Evolutionary conservation across 2,888 invertebrate genomes (phyloP).

Genomic region (Eudasyphora cyanicolor): DNA sequence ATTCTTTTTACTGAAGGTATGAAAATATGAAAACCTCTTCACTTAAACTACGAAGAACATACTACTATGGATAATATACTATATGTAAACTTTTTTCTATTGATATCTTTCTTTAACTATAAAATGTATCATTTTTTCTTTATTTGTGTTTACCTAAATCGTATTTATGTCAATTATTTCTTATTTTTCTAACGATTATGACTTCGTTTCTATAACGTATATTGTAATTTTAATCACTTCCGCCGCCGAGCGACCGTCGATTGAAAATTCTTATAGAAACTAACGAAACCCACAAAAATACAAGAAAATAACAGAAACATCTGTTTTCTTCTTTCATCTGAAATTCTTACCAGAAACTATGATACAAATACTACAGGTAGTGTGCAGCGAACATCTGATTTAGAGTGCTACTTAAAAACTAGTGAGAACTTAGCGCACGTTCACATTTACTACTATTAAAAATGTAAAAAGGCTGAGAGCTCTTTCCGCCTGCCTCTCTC

Average conservation of each 20-base stretch:
- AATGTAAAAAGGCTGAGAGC: too few relatives aligned
- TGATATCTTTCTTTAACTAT: neutral
- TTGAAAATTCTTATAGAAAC: constrained; percentile 49
- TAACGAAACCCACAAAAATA: constrained; percentile 27
- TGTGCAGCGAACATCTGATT: too few relatives aligned
- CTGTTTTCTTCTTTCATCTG: neutral
- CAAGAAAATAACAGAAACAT: constrained; percentile 45
- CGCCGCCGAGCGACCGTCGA: constrained; percentile 32
- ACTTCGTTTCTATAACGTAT: neutral
- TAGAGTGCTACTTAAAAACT: too few relatives aligned
- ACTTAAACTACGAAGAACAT: too few relatives aligned
- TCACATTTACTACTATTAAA: too few relatives aligned
- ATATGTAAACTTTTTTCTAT: neutral
- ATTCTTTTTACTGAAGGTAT: too few relatives aligned
- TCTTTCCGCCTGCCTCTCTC: too few relatives aligned
- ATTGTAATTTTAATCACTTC: neutral
- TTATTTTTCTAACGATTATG: neutral
- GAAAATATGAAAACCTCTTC: too few relatives aligned
- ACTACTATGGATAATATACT: neutral
- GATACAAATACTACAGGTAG: too few relatives aligned
- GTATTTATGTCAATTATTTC: neutral
- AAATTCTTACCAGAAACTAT: too few relatives aligned
- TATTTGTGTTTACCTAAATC: constrained; percentile 17
- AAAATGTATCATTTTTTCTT: too few relatives aligned
- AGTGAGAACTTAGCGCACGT: too few relatives aligned